Conservation (phyloP, 2,797 vertebrate species). For the Anomalospiza imberbis region DNA sequence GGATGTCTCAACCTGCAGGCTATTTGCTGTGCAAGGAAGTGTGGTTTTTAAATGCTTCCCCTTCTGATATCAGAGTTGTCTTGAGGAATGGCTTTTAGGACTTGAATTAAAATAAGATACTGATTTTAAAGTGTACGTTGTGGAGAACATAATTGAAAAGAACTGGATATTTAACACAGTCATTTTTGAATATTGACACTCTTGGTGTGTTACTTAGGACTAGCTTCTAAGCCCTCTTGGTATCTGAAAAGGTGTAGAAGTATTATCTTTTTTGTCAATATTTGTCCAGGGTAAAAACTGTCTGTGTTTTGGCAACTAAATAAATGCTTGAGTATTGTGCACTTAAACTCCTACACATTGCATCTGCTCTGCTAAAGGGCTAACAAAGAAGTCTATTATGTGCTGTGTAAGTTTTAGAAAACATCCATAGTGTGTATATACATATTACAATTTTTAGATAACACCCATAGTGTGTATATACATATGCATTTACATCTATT, state of each 20-base stretch:
- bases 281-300: background rate
- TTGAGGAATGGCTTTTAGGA: background rate
- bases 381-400: background rate
- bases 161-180: background rate
- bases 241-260: background rate
- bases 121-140: background rate
- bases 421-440: rapidly evolving
- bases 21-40: background rate
- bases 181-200: background rate
- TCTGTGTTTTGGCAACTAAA: background rate
- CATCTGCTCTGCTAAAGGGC: background rate
- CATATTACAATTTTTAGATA: background rate
- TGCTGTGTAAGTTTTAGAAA: background rate
- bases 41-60: background rate
- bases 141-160: background rate
- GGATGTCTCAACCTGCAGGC: background rate
- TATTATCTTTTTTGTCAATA: background rate
- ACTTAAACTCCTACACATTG: background rate
- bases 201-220: background rate
- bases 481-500: background rate
- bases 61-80: background rate
- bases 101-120: background rate
- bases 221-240: background rate
- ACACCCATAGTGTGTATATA: rapidly evolving
- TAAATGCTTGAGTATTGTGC: background rate